phyloP scores from a whole-genome alignment of 37 sponge, comb jelly and placozoan genomes.

The Crambe crambe region DNA sequence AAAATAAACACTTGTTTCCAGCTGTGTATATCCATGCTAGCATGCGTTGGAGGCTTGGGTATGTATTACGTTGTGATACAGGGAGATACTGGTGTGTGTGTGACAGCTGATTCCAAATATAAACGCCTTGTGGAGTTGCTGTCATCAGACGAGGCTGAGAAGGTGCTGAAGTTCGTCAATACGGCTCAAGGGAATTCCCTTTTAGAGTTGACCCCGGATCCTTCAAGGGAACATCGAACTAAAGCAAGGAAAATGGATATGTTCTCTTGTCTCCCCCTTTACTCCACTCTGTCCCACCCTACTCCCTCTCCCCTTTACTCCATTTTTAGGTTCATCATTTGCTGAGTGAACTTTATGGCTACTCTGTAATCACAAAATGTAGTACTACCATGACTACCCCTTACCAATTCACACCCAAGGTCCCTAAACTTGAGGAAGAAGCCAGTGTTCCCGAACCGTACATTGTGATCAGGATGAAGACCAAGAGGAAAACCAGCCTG shows the following conservation, averaged over 20 bases:
- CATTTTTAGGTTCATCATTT: slow-evolving; percentile 14
- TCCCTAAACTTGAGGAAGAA: background rate
- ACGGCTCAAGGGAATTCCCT: background rate
- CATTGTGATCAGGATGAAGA: background rate
- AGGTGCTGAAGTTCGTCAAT: slow-evolving; percentile 1
- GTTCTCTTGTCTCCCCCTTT: background rate
- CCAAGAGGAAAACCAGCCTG: background rate
- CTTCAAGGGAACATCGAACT: slow-evolving; percentile 30
- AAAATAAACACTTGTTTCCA: too few relatives aligned
- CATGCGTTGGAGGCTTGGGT: background rate
- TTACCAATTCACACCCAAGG: background rate
- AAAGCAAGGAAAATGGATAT: background rate
- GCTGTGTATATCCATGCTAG: too few relatives aligned
- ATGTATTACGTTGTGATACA: background rate
- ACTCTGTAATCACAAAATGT: background rate
- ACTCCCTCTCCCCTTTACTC: background rate
- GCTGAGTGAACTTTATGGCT: slow-evolving; percentile 7
- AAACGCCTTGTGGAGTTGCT: slow-evolving; percentile 9
- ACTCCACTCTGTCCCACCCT: background rate
- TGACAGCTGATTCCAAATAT: slow-evolving; percentile 14
- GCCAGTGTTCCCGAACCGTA: background rate
- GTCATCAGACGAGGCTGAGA: background rate
- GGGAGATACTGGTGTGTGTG: slow-evolving; percentile 18
- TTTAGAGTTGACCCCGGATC: background rate
- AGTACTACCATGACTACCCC: too few relatives aligned